phyloP scores from a whole-genome alignment of 1,140 invertebrate genomes.

The Drosophila miranda region DNA sequence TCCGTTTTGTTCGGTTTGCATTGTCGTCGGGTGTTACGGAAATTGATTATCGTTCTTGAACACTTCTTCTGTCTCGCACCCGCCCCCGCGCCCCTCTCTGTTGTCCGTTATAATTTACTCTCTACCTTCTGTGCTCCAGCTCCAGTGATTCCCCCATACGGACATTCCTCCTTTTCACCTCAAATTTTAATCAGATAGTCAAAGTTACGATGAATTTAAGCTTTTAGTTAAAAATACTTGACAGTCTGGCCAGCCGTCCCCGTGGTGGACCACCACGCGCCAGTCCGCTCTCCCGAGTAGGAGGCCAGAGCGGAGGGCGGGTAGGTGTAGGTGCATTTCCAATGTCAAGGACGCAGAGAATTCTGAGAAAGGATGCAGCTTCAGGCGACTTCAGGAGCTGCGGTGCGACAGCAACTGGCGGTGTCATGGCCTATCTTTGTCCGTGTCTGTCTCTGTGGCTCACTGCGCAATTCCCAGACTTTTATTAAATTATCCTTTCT shows the following conservation, averaged over 20 bases:
- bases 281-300: slow-evolving; percentile 25
- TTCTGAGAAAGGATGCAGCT: background rate
- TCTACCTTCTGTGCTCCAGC: slow-evolving; percentile 1
- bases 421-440: background rate
- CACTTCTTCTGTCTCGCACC: slow-evolving; percentile 27
- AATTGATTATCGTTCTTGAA: slow-evolving; percentile 77
- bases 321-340: background rate
- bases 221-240: no score
- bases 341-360: slow-evolving; percentile 49
- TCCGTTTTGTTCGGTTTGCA: slow-evolving; percentile 32
- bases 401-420: slow-evolving; percentile 5
- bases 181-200: background rate
- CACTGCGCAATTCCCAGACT: slow-evolving; percentile 49
- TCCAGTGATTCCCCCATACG: no score
- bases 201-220: no score
- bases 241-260: no score
- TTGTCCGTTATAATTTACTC: no score
- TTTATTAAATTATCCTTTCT: slow-evolving; percentile 54
- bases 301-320: background rate
- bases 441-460: slow-evolving; percentile 9
- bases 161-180: background rate
- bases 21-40: slow-evolving; percentile 55
- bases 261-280: background rate
- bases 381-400: slow-evolving; percentile 2
- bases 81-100: no score